Percentiles rank a stretch among this genome's conserved stretches.
phyloP scores from a whole-genome alignment of 2,888 invertebrate species.

The Agonopterix subpropinquella region DNA sequence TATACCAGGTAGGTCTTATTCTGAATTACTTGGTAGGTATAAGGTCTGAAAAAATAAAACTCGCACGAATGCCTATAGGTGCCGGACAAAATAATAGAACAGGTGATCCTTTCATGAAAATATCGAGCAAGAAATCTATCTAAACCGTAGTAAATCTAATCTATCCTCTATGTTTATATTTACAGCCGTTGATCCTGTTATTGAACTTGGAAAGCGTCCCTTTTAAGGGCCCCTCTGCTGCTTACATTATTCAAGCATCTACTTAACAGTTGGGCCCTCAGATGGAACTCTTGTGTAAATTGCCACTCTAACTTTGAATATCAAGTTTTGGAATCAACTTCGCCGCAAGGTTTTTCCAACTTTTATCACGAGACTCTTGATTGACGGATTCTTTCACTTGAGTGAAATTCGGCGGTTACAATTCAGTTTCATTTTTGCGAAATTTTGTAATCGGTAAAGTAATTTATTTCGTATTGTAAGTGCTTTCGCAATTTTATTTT shows the following conservation, averaged over 20 bases:
- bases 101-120: too few relatives aligned
- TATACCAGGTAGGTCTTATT: too few relatives aligned
- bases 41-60: too few relatives aligned
- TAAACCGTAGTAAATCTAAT: neutral
- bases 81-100: too few relatives aligned
- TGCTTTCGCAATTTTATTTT: too few relatives aligned
- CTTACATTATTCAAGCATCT: constrained; percentile 43
- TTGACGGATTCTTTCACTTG: constrained; percentile 12
- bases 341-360: constrained; percentile 21
- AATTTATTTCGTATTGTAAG: too few relatives aligned
- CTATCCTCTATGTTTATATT: neutral
- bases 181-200: constrained; percentile 1
- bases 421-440: too few relatives aligned
- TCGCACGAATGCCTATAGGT: too few relatives aligned
- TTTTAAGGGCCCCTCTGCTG: constrained; percentile 16
- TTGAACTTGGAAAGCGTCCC: constrained; percentile 12
- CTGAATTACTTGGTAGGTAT: too few relatives aligned
- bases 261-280: constrained; percentile 33
- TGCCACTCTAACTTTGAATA: constrained; percentile 49
- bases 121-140: too few relatives aligned
- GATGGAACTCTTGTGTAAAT: constrained; percentile 46
- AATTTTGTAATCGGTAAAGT: too few relatives aligned
- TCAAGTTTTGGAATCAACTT: constrained; percentile 42
- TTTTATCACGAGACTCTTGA: constrained; percentile 16
- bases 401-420: neutral